Evolutionary conservation across 1,140 invertebrate genomes (phyloP).

Genomic region (Drosophila ambigua): DNA sequence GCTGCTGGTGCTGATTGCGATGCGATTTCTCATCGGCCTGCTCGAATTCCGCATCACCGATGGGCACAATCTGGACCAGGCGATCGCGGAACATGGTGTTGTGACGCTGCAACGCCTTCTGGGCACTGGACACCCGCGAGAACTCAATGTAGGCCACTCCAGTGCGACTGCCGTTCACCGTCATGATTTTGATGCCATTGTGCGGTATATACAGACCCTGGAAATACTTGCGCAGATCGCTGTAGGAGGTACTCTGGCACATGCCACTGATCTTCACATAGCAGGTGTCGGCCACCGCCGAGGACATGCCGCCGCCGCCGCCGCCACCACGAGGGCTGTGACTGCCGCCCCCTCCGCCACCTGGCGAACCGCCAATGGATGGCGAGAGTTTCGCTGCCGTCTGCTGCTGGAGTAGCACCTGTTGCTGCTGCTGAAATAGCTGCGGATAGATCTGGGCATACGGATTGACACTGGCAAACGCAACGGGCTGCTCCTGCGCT

Average conservation of each 20-base stretch:
- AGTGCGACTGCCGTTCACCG: constrained; percentile 89
- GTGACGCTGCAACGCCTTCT: constrained; percentile 88
- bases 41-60: constrained; percentile 73
- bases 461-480: constrained; percentile 77
- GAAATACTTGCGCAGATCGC: constrained; percentile 92
- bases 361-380: constrained; percentile 22
- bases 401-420: constrained; percentile 59
- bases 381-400: constrained; percentile 28
- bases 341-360: neutral
- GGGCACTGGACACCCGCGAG: constrained; percentile 87
- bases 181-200: constrained; percentile 93
- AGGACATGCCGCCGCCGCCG: constrained; percentile 24
- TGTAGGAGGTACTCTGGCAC: constrained; percentile 88
- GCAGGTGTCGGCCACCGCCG: constrained; percentile 78
- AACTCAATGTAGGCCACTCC: constrained; percentile 93
- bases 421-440: constrained; percentile 72
- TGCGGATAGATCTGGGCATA: constrained; percentile 81
- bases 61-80: constrained; percentile 59
- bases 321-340: constrained; percentile 1
- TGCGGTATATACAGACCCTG: constrained; percentile 90
- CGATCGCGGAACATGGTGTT: constrained; percentile 86
- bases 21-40: constrained; percentile 55
- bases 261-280: constrained; percentile 90
- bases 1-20: constrained; percentile 20
- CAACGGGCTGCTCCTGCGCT: constrained; percentile 50